These are phyloP conservation scores for Ptiloglossa arizonensis DNA, from an alignment of 1,140 invertebrate genomes.

Conservation along the genomic window DNA sequence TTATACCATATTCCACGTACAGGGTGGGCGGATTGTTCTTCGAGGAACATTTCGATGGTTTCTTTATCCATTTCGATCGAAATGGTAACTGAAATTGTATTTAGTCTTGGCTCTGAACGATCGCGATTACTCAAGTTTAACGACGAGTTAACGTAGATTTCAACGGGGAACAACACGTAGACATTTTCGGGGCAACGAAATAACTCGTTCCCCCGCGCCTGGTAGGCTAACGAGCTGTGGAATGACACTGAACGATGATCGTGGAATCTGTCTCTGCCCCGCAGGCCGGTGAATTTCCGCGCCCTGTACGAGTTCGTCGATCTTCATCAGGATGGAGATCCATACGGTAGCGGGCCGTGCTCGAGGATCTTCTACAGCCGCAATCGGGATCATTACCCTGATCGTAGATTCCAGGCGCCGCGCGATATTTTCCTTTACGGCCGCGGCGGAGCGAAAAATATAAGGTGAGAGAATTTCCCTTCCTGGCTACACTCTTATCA, in stretches of 20 bases:
- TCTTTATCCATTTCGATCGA: too few species aligned
- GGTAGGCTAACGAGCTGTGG: neutral
- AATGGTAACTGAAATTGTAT: too few species aligned
- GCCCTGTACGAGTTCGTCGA: slow-evolving; percentile 95
- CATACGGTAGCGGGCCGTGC: slow-evolving; percentile 86
- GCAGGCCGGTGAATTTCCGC: slow-evolving; percentile 90
- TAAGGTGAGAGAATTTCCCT: slow-evolving; percentile 83
- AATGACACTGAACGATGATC: neutral
- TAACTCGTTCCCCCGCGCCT: neutral
- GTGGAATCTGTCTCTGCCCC: slow-evolving; percentile 62
- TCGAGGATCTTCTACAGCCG: slow-evolving; percentile 87
- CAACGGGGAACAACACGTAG: neutral
- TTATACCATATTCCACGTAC: too few species aligned
- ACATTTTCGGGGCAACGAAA: neutral
- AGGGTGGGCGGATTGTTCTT: too few species aligned
- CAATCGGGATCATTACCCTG: slow-evolving; percentile 81
- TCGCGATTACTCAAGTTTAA: too few species aligned
- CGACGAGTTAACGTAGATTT: too few species aligned
- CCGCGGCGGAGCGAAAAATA: slow-evolving; percentile 89
- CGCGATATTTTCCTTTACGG: slow-evolving; percentile 93
- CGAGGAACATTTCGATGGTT: too few species aligned
- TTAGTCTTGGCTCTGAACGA: too few species aligned
- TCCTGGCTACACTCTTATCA: too few species aligned
- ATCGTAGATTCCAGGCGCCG: slow-evolving; percentile 86
- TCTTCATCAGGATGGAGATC: slow-evolving; percentile 91